Evolutionary conservation across 2,113 vertebrate species (phyloP), one percentile per base, ranked within the genome.

Genomic region (Etheostoma cragini): DNA sequence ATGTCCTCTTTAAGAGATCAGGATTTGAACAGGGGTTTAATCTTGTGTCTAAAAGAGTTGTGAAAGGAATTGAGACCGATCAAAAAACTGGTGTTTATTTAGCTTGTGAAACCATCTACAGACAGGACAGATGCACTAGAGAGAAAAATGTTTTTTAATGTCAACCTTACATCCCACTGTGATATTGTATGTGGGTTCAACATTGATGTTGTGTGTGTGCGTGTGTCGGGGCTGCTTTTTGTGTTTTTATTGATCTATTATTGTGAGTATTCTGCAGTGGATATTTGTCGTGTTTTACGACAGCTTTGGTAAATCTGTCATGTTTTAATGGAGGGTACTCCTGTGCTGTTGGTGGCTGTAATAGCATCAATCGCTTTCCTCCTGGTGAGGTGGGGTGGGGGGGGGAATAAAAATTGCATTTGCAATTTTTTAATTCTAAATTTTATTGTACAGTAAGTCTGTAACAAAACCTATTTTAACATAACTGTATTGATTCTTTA

Each of bases 241-340:
- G 75, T 89, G 33, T 87, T 90, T 87, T 87, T 77, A 65, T 76
- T 81, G 67, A 63, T 83, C 60, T 82, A 8, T 73, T 85, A 42
- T 84, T 81, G 65, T 63, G 57, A 72, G 53, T 86, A 78, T 76
- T 76, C 78, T 83, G 65, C 82, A 6, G 83, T 87, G 80, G 72
- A 82, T 84, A 84, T 87, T 82, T 80, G 57, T 88, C 26, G 42
- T 70, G 63, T 69, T 87, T 78, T 64, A 80, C 24, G 42, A 50
- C 47, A 42, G 68, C 54, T 82, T 74, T 35, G 11, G 21, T 74
- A 63, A 45, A 45, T 64, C 33, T 83, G 70, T 82, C 79, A 42
- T 45, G 72, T 87, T 84, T 78, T 57, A 46, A 63, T 65, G 72
- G 52, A 79, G 33, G 60, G 52, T 49, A 52, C 45, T 60, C 75